These are phyloP conservation scores for Acridotheres tristis DNA, from an alignment of 2,797 vertebrate species.

Conservation along the genomic window DNA sequence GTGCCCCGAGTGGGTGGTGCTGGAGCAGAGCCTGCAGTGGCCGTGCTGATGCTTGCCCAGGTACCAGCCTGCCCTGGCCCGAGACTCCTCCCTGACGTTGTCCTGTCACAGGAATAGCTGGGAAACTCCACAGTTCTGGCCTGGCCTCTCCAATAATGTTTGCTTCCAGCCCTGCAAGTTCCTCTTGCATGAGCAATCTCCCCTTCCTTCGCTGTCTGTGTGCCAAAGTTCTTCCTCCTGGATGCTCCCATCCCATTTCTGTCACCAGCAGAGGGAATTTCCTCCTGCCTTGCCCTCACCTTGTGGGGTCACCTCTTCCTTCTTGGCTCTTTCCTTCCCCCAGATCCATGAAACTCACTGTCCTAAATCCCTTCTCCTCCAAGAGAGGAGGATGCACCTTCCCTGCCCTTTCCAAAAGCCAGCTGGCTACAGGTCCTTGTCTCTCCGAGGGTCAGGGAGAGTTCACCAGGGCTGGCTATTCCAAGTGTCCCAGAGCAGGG, in stretches of 20 bases:
- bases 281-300: background rate
- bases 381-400: background rate
- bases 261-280: background rate
- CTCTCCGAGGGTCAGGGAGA: background rate
- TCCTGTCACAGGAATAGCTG: background rate
- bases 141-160: background rate
- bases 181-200: background rate
- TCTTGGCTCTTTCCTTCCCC: background rate
- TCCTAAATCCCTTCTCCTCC: background rate
- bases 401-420: background rate
- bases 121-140: background rate
- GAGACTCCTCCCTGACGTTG: rapidly evolving
- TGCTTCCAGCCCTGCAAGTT: background rate
- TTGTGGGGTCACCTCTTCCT: background rate
- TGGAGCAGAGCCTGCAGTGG: background rate
- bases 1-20: background rate
- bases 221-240: background rate
- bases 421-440: background rate
- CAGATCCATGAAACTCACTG: background rate
- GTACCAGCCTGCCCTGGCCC: background rate
- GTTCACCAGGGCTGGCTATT: background rate
- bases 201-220: background rate
- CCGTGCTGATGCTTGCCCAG: background rate
- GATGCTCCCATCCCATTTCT: background rate
- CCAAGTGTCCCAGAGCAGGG: background rate